Evolutionary conservation across 2,113 vertebrate genomes (phyloP), one percentile per base, ranked within the genome.

Genomic region (Microtus oregoni): DNA sequence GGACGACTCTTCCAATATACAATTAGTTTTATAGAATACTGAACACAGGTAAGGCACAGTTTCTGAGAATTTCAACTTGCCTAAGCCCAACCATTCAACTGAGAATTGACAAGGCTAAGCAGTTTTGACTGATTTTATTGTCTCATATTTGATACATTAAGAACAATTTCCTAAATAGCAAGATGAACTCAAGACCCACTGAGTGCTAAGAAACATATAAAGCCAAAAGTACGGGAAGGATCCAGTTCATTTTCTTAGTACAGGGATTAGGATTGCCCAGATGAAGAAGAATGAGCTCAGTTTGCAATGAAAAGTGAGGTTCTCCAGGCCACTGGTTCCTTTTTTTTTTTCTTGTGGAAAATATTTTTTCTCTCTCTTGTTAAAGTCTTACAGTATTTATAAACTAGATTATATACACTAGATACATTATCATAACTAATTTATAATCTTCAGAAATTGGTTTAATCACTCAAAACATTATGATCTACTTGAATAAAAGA

Each of bases 391-490:
- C 9, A 50, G 9, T 32, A 35, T 85, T 81, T 94, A n/a, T 73
- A 20, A 13, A 81, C 87, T 65, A 65, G 75, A 90, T 4, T 73
- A 35, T 14, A 89, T 83, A 72, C 35, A 19, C 1, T 19, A 78
- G 78, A n/a, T 72, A 9, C 2, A 58, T 30, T 68, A 82, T 32
- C 11, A 83, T 70, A 22, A 87, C 10, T 55, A 82, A 83, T 8
- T 50, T 73, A 78, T 90, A 70, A 70, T 85, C 7, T 94, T 67
- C 15, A 86, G 50, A 35, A 86, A 14, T 91, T 50, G 79, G 44
- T n/a, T 76, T 95, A 82, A 91, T 30, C 73, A 70, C 28, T 87
- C 28, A 76, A 14, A 94, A 38, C 5, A 92, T 79, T 77, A 55
- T 81, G 30, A 7, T 35, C 81, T 77, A 79, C 26, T 78, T 41